These are phyloP conservation scores for Apamea epomidion DNA, from an alignment of 2,888 invertebrate genomes.

Conservation along the genomic window DNA sequence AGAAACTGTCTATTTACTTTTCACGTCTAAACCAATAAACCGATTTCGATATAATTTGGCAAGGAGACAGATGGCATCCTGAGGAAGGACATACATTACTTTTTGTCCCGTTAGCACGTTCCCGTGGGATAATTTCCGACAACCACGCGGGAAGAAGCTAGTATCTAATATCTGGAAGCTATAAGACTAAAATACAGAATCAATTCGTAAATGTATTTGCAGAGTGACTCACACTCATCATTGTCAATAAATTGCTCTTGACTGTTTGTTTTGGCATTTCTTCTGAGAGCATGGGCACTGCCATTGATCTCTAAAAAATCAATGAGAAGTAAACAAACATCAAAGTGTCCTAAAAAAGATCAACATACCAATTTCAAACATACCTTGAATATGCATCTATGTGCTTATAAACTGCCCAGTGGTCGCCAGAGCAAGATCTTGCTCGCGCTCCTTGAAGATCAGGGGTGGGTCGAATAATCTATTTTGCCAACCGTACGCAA, in stretches of 20 bases:
- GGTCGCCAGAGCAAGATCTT: not conserved
- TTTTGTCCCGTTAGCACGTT: too few species aligned
- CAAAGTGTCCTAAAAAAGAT: conserved; percentile 20
- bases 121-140: not conserved
- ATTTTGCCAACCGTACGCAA: not conserved
- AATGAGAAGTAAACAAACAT: conserved; percentile 9
- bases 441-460: not conserved
- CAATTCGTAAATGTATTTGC: conserved; percentile 15
- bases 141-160: not conserved
- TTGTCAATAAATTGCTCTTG: conserved; percentile 28
- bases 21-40: not conserved
- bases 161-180: conserved; percentile 3
- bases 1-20: not conserved
- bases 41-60: not conserved
- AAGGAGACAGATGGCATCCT: not conserved
- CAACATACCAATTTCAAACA: conserved; percentile 1
- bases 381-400: not conserved
- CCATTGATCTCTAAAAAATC: conserved; percentile 32
- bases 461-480: not conserved
- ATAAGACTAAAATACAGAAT: not conserved
- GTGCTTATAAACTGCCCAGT: not conserved
- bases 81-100: not conserved
- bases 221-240: conserved; percentile 21
- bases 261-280: conserved; percentile 45
- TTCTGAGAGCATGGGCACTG: not conserved